Base-by-base conservation (phyloP, 2,888 invertebrate genomes). In the Xestia ashworthii region DNA sequence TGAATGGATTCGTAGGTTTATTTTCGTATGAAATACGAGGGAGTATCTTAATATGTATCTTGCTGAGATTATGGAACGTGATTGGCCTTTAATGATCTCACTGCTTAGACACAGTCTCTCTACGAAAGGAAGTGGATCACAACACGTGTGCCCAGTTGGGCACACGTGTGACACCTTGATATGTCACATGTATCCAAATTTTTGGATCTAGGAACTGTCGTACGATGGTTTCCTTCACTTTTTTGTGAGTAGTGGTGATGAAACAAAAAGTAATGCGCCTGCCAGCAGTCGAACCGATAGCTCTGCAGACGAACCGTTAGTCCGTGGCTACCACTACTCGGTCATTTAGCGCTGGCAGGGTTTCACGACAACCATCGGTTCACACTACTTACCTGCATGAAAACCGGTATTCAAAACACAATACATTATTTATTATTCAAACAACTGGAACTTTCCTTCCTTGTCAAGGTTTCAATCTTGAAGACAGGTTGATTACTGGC, bases 401-500 rank as follows among this genome's bases (percentile, higher is more conserved):
- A 44, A 65, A 3, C 41, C 8, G n/a, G 22, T 44, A n/a, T 14
- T 44, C 12, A 67, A 44, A 70, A 58, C 19, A 55, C 41, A 48
- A 48, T 50, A 55, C 41, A 16, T 32, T 0, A 77, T 77, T 62
- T 48, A 84, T 62, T 16, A 84, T 64, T 64, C 12, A 71, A 22
- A 22, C 46, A 5, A n/a, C 44, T 64, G 22, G n/a, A 65, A 81
- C 85, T 6, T 46, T 60, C 5, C 60, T 25, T 73, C 65, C 32
- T 62, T 25, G 60, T 74, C 85, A 62, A 62, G 25, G 60, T 60
- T 74, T 74, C 60, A 84, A 32, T 74, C 71, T 68, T 25, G 41
- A 60, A 71, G 85, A 81, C 85, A 80, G n/a, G 38, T 75, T 80
- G 66, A 84, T 73, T 84, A 16, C 58, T 22, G 53, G 38, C 22